These are phyloP conservation scores for Odocoileus virginianus DNA, from an alignment of 2,113 vertebrate species.

Conservation along the genomic window DNA sequence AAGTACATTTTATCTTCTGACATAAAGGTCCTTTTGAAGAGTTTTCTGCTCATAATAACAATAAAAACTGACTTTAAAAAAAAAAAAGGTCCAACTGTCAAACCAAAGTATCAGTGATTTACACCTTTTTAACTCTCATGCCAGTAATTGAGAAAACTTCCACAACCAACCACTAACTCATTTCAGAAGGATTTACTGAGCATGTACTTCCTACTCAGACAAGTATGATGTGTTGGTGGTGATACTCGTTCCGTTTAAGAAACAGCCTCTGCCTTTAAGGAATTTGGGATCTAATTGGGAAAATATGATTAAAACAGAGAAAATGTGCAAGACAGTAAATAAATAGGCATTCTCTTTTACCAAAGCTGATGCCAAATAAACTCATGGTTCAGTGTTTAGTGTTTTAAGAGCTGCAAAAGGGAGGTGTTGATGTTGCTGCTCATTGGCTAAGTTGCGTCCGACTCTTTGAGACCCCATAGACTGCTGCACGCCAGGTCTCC, in stretches of 20 bases:
- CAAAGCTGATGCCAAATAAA: background rate
- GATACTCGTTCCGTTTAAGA: background rate
- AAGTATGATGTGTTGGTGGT: background rate
- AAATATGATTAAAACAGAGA: background rate
- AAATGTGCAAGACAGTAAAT: background rate
- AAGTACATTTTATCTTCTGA: background rate
- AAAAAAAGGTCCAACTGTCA: background rate
- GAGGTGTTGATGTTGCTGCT: background rate
- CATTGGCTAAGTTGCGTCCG: accelerated
- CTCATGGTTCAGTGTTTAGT: background rate
- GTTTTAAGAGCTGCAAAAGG: background rate
- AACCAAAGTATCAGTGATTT: background rate
- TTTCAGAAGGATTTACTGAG: background rate
- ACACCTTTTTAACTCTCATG: background rate
- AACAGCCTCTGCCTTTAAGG: background rate
- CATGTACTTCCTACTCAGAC: background rate
- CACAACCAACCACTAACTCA: background rate
- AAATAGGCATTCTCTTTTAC: background rate
- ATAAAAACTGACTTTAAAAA: background rate
- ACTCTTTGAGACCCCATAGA: background rate
- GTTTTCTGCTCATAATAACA: background rate
- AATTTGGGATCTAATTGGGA: background rate
- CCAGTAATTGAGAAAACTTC: background rate
- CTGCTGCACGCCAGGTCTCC: background rate
- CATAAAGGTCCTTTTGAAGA: background rate